Conservation (phyloP, 2,797 vertebrate genomes). For the Odontamblyopus lacepedii region DNA sequence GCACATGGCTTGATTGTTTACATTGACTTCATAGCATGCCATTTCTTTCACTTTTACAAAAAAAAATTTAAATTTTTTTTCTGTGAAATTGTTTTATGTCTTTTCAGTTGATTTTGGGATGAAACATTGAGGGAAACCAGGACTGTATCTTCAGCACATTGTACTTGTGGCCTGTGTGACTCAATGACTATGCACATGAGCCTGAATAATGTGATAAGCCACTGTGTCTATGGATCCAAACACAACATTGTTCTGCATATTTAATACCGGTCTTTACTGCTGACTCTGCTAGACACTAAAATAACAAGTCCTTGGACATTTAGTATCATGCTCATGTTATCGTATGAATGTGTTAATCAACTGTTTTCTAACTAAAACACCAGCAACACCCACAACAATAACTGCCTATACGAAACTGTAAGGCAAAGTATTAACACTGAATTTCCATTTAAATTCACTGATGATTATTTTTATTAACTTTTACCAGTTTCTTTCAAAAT, state of each 20-base stretch:
- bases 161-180: constrained; percentile 58
- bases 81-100: constrained; percentile 56
- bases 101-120: constrained; percentile 74
- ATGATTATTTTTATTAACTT: background rate
- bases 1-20: constrained; percentile 14
- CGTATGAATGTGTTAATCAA: constrained; percentile 54
- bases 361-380: constrained; percentile 26
- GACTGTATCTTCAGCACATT: constrained; percentile 67
- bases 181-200: constrained; percentile 45
- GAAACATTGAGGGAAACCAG: constrained; percentile 66
- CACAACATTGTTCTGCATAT: constrained; percentile 55
- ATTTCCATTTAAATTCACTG: background rate
- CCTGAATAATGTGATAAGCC: constrained; percentile 49
- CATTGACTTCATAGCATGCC: constrained; percentile 28
- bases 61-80: constrained; percentile 30
- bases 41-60: constrained; percentile 27
- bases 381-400: constrained; percentile 5
- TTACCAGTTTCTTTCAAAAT: background rate
- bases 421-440: background rate
- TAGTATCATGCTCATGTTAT: constrained; percentile 55
- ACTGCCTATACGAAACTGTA: background rate
- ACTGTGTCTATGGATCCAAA: constrained; percentile 52
- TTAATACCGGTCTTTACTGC: constrained; percentile 47
- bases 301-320: constrained; percentile 49
- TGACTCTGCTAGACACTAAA: constrained; percentile 59